Conservation (phyloP, 2,797 vertebrate species). For the Hyperoplus immaculatus region DNA sequence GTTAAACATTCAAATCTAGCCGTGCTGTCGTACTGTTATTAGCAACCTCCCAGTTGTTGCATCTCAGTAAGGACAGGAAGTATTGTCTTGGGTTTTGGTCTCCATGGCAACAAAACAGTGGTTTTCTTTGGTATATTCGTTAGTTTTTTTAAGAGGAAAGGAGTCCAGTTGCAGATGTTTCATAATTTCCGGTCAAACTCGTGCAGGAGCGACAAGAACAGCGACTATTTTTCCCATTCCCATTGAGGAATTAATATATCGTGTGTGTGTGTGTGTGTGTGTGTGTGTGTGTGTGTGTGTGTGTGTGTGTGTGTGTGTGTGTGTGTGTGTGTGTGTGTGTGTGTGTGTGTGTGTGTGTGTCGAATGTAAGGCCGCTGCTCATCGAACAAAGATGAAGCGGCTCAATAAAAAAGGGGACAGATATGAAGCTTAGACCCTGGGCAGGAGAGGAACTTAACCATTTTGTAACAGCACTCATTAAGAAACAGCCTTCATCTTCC, state of each 20-base stretch:
- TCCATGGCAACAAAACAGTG: conserved; percentile 71
- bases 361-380: conserved; percentile 48
- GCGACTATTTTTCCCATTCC: conserved; percentile 56
- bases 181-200: conserved; percentile 59
- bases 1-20: not conserved
- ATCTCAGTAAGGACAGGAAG: conserved; percentile 46
- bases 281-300: conserved; percentile 8
- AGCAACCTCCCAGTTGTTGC: conserved; percentile 47
- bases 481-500: conserved; percentile 26
- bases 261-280: conserved; percentile 23
- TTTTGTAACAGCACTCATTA: conserved; percentile 52
- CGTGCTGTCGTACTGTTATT: conserved; percentile 8
- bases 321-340: conserved; percentile 16
- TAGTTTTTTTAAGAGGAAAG: conserved; percentile 51
- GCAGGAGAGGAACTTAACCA: conserved; percentile 52
- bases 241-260: conserved; percentile 45
- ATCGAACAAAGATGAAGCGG: conserved; percentile 55
- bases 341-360: conserved; percentile 16
- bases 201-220: conserved; percentile 46
- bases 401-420: conserved; percentile 29
- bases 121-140: too few species aligned
- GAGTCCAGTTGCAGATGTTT: conserved; percentile 67
- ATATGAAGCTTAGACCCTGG: conserved; percentile 47
- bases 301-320: conserved; percentile 7
- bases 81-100: conserved; percentile 61